Base-by-base conservation (phyloP, 2,797 vertebrate species). In the Pseudomugil gertrudae region DNA sequence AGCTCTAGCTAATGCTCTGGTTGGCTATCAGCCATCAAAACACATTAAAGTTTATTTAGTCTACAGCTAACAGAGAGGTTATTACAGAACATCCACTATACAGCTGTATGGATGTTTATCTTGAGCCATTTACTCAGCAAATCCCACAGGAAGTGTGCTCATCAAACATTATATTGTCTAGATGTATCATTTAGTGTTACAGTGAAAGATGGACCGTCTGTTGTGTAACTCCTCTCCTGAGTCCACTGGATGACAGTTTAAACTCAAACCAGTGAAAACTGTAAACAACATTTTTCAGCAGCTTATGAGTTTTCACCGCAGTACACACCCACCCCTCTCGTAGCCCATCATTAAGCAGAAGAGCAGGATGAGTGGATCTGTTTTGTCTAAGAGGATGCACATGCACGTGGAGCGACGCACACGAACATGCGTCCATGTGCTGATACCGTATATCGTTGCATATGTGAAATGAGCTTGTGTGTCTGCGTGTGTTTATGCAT, bases 241-340 rank as follows among this genome's bases (percentile, higher is more conserved):
- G 72, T 53, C 47, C 51, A 57, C 51, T 58, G 24, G 83, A 84
- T 81, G 85, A 89, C 80, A 83, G 82, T 77, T 72, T 84, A 81
- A 87, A 85, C 72, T 90, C 76, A 67, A 78, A 76, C 72, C 72
- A 88, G 77, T 65, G 68, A 85, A 89, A 88, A 84, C 87, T 83
- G 88, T 89, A 92, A 94, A 92, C 89, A 92, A 89, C 84, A 89
- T 92, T 91, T 92, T 86, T 92, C 79, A 84, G 78, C 85, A 78
- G 91, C 87, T 89, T 89, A 92, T 88, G 85, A 83, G 73, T 83
- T 89, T 80, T 88, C 66, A 54, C 78, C 43, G 35, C 78, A 76
- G 62, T 70, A 65, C 80, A 62, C 82, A 50, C 81, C 24, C 85
- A 27, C 85, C 48, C 84, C 69, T 6, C 63, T 79, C 38, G 77